Conservation (phyloP, 2,797 vertebrate species). For the Euthynnus affinis region DNA sequence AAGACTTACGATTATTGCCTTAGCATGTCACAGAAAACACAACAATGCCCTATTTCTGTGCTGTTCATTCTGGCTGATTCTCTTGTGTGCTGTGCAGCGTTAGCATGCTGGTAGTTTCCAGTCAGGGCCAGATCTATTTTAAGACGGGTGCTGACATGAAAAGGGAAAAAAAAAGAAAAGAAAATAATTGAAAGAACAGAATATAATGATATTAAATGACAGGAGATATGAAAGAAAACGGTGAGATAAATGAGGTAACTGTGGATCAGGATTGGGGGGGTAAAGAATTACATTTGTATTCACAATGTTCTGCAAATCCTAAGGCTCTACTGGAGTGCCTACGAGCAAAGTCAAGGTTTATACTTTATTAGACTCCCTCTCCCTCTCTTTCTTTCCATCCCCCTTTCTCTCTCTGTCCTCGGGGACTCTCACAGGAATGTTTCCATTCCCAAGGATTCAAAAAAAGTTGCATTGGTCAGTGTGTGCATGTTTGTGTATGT, state of each 20-base stretch:
- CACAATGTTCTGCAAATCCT: neutral
- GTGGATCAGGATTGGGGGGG: neutral
- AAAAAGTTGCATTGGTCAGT: conserved; percentile 72
- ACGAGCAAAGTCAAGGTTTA: conserved; percentile 23
- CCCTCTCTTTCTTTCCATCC: conserved; percentile 25
- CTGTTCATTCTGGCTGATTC: conserved; percentile 33
- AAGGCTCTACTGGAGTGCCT: conserved; percentile 3
- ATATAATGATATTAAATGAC: conserved; percentile 21
- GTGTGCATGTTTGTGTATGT: conserved; percentile 20
- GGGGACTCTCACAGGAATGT: conserved; percentile 77
- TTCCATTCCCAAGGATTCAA: conserved; percentile 81
- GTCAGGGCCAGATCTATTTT: conserved; percentile 54
- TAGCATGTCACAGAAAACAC: conserved; percentile 34
- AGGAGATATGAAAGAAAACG: neutral
- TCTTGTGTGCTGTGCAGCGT: conserved; percentile 39
- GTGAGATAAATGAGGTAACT: neutral
- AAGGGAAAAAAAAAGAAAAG: conserved; percentile 7
- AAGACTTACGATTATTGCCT: conserved; percentile 60
- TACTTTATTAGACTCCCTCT: conserved; percentile 25
- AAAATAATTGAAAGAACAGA: neutral
- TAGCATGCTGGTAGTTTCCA: conserved; percentile 57
- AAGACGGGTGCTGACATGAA: conserved; percentile 55
- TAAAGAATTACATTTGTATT: neutral
- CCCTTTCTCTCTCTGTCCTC: conserved; percentile 51
- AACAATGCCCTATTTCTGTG: conserved; percentile 28